A percentile compares a stretch with the other conserved stretches of the same genome.
phyloP scores from a whole-genome alignment of 2,888 invertebrate species.

The Callosobruchus maculatus region DNA sequence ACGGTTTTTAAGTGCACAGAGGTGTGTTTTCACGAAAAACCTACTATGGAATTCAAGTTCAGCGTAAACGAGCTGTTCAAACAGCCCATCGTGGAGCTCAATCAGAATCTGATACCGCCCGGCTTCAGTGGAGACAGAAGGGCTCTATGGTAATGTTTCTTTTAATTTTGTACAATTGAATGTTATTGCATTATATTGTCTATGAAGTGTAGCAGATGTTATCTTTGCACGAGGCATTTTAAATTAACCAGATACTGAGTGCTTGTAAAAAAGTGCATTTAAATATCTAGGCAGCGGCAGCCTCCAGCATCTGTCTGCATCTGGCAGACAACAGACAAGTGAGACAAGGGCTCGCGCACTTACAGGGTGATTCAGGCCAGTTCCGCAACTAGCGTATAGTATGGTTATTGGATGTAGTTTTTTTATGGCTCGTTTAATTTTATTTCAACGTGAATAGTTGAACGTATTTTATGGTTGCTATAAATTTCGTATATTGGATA shows the following conservation, averaged over 20 bases:
- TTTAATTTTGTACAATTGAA: not conserved
- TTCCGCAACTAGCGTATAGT: too few relatives aligned
- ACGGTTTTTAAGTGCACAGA: not conserved
- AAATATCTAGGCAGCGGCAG: not conserved
- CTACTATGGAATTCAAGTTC: constrained; percentile 55
- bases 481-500: too few relatives aligned
- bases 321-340: not conserved
- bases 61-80: constrained; percentile 53
- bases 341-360: not conserved
- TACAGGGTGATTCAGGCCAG: not conserved
- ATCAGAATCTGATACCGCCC: constrained; percentile 53
- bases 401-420: too few relatives aligned
- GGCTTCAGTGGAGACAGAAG: constrained; percentile 55
- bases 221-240: not conserved
- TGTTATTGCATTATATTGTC: not conserved
- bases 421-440: too few relatives aligned
- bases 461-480: too few relatives aligned
- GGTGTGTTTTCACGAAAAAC: constrained; percentile 11
- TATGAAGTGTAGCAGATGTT: not conserved
- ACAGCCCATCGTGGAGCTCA: constrained; percentile 52
- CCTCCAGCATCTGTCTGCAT: not conserved
- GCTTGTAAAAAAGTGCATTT: not conserved
- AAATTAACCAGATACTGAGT: not conserved
- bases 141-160: constrained; percentile 49
- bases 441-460: too few relatives aligned